Evolutionary conservation across 2,113 vertebrate genomes (phyloP), one percentile per base, ranked within the genome.

Genomic region (Turnix velox): DNA sequence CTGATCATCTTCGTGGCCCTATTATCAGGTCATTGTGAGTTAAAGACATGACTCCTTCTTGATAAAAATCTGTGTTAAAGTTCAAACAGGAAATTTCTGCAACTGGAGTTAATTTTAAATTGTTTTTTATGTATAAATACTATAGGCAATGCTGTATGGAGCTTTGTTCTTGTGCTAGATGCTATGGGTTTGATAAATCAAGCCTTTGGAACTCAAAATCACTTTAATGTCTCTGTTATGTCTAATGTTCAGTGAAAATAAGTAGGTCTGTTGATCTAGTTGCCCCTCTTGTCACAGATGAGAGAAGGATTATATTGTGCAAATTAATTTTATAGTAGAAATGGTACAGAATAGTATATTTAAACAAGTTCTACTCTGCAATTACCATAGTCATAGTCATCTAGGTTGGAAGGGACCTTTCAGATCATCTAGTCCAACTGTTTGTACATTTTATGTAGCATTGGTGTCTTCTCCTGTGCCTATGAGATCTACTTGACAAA

Each of bases 21-120:
- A n/a, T n/a, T n/a, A 94, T 91, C 87, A 81, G 71, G 82, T 71
- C 42, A 83, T 94, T 93, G 81, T 87, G 28, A 52, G 92, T 84
- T 97, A 92, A 88, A 74, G 51, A 35, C 28, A 89, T 25, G 83
- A 74, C 23, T 18, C 24, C 4, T 63, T 55, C 88, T 78, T 81
- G 46, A 77, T 90, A 96, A 90, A 93, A 51, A 30, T 48, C 54
- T 23, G 4, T 54, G 16, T 95, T 73, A 77, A 81, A 93, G 72
- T 55, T 69, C 48, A 62, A 35, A 81, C 16, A 33, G 28, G 43
- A 88, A 94, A 35, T 69, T 61, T 67, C 52, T 96, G 81, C 40
- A 68, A 52, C 8, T 31, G 16, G n/a, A 93, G 14, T 8, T 23
- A 90, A 72, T 42, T 39, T 95, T 51, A 67, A 63, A 74, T 88